A percentile compares a stretch with the other conserved stretches of the same genome.
Evolutionary conservation across 2,888 invertebrate species (phyloP).

Genomic region (Lithophane leautieri): DNA sequence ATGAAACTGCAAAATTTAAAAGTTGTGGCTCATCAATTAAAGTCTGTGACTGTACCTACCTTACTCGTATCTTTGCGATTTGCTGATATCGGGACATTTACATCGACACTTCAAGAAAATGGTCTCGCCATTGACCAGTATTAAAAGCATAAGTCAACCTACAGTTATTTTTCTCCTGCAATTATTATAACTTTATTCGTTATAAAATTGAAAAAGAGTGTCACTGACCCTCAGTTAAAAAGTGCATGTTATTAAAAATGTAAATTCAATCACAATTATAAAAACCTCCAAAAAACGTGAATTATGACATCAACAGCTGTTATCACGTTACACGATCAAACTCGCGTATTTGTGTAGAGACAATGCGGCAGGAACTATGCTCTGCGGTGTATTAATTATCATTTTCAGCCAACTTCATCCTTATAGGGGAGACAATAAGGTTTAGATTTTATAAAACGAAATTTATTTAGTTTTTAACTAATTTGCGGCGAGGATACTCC

Average conservation of each 20-base stretch:
- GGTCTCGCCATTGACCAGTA: conserved; percentile 5
- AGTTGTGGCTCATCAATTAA: no score
- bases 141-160: background rate
- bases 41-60: no score
- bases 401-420: conserved; percentile 48
- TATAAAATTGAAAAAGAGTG: background rate
- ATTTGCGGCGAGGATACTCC: conserved; percentile 61
- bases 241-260: conserved; percentile 38
- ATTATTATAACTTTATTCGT: background rate
- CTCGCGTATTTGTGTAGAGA: conserved; percentile 80
- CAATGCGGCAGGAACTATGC: conserved; percentile 87
- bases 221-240: conserved; percentile 38
- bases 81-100: background rate
- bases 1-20: no score
- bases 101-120: conserved; percentile 4
- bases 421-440: conserved; percentile 61
- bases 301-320: conserved; percentile 70
- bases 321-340: conserved; percentile 78
- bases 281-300: conserved; percentile 63
- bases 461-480: conserved; percentile 49
- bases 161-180: background rate
- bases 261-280: conserved; percentile 62
- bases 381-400: conserved; percentile 62
- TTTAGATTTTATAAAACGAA: conserved; percentile 53
- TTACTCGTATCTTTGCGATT: background rate